Evolutionary conservation across 1,140 invertebrate genomes (phyloP), one percentile per base, ranked within the genome.

Genomic region (Holotrichia oblita): DNA sequence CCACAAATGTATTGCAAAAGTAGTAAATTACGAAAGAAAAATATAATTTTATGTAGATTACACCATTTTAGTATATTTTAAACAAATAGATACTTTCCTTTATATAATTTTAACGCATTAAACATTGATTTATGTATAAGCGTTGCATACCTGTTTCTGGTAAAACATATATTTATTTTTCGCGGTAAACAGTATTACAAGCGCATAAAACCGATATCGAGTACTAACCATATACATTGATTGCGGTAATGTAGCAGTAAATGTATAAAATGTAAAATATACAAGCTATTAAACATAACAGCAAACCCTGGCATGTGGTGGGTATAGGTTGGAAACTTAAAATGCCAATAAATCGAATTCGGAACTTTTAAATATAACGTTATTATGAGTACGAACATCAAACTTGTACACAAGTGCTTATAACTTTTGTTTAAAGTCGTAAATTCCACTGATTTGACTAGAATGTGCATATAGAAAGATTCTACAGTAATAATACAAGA

Each of bases 191-290:
- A 17, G 12, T 27, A 27, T 22, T n/a, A 9, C 2, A 27, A 9
- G 6, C 61, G 20, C 61, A 27, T 69, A 69, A 69, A 69, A 69
- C 8, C 61, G 22, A 69, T 34, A 69, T 69, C 48, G 48, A 22
- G 22, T 69, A 34, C 61, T 22, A 22, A 69, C 22, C 12, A 6
- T 69, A 69, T 69, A 14, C 61, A 69, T 69, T 69, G 22, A 69
- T 69, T 20, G 22, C 61, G 22, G 20, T 69, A 69, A 69, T 69
- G 61, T 69, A 22, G 61, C 61, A 22, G 22, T 69, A 34, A 34
- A 69, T 27, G 61, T 69, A 69, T 69, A 69, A 69, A 69, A 69
- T 34, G 61, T 69, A 69, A 69, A 69, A 69, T 69, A 69, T 69
- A 69, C 22, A 69, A 69, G 61, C 61, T 34, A 69, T 69, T 69